Conservation (phyloP, 1,140 invertebrate genomes). For the Ceratoteleas bidentatus region DNA sequence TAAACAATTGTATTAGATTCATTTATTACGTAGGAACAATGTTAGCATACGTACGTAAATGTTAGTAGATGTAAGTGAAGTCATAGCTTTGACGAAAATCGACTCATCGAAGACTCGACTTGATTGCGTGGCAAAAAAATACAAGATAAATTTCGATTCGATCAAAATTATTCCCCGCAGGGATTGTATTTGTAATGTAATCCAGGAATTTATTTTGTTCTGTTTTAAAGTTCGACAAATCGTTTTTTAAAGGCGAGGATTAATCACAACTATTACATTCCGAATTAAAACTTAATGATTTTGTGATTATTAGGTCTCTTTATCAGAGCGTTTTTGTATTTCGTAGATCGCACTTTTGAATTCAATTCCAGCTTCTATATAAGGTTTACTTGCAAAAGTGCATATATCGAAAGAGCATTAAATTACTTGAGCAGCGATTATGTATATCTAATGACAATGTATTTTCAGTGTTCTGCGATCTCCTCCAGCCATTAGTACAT, state of each 20-base stretch:
- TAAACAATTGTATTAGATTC: constrained; percentile 37
- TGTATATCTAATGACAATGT: constrained; percentile 7
- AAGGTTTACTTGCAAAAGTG: constrained; percentile 8
- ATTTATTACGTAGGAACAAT: constrained; percentile 39
- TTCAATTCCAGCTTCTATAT: constrained; percentile 2
- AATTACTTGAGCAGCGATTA: constrained; percentile 7
- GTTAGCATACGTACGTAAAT: constrained; percentile 29
- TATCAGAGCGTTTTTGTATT: constrained; percentile 16
- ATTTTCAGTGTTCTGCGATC: constrained; percentile 37
- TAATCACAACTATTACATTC: constrained; percentile 49
- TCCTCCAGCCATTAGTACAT: constrained; percentile 15
- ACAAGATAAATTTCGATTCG: constrained; percentile 6
- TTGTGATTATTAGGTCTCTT: constrained; percentile 16
- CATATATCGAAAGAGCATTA: constrained; percentile 7
- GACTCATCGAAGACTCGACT: background rate
- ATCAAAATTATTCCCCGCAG: constrained; percentile 2
- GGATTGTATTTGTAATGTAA: constrained; percentile 18
- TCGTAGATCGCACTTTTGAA: background rate
- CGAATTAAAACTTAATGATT: constrained; percentile 45
- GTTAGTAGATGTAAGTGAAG: constrained; percentile 13
- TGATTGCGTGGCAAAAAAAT: background rate
- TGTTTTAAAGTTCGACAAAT: constrained; percentile 1
- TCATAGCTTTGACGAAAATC: background rate
- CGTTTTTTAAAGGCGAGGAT: background rate
- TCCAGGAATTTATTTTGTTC: constrained; percentile 18